These are phyloP conservation scores for Agelas oroides DNA, from an alignment of 37 sponge, comb jelly and placozoan genomes.

Conservation along the genomic window DNA sequence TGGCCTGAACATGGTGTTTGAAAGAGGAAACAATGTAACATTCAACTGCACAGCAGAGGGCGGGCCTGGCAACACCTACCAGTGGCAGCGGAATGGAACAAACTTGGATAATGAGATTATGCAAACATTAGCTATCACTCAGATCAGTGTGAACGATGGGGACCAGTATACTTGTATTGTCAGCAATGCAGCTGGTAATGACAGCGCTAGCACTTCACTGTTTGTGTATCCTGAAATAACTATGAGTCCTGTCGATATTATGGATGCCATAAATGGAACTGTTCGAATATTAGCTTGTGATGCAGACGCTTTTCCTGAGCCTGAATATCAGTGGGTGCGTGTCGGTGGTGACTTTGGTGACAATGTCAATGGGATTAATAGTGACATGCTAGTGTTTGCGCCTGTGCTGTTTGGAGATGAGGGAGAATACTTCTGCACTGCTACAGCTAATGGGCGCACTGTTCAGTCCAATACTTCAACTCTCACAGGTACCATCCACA, in stretches of 20 bases:
- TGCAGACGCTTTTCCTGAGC: slow-evolving; percentile 53
- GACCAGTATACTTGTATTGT: slow-evolving; percentile 71
- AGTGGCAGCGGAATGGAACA: slow-evolving; percentile 23
- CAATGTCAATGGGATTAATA: no score
- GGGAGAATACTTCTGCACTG: no score
- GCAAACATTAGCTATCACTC: not conserved
- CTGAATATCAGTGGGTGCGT: slow-evolving; percentile 25
- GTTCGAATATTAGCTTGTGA: slow-evolving; percentile 36
- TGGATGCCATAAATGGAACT: slow-evolving; percentile 2
- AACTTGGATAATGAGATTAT: not conserved
- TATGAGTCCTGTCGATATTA: not conserved
- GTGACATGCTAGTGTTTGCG: no score
- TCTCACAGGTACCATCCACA: no score
- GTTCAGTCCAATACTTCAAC: no score
- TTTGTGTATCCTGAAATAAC: slow-evolving; percentile 23
- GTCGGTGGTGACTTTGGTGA: no score
- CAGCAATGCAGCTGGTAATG: slow-evolving; percentile 63
- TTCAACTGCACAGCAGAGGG: slow-evolving; percentile 68
- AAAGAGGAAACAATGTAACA: slow-evolving; percentile 4
- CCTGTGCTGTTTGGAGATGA: no score
- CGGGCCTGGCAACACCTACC: slow-evolving; percentile 55
- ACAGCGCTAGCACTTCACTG: slow-evolving; percentile 13
- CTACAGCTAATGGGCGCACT: no score
- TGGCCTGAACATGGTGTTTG: not conserved
- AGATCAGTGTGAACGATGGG: slow-evolving; percentile 53